Evolutionary conservation across 2,113 vertebrate genomes (phyloP).

Genomic region (Daphoenositta chrysoptera): DNA sequence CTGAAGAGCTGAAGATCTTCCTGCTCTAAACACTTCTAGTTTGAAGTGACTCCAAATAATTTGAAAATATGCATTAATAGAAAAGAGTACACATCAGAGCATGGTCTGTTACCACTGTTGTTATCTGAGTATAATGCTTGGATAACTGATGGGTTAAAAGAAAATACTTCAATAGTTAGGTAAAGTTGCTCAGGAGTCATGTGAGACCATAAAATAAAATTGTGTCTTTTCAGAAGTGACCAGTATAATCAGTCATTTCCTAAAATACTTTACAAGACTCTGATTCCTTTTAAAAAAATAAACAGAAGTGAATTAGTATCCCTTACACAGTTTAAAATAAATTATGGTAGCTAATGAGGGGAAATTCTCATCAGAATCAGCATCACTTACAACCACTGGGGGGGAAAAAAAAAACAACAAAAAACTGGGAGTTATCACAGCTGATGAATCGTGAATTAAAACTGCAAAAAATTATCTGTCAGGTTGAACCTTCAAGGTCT

Average conservation of each 20-base stretch:
- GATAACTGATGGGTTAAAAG: background rate
- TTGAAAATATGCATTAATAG: background rate
- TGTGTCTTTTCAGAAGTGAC: background rate
- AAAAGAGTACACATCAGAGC: accelerated
- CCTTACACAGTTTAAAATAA: background rate
- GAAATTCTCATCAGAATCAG: background rate
- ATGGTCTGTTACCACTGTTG: background rate
- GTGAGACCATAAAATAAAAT: background rate
- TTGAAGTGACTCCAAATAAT: background rate
- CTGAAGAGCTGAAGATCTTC: background rate
- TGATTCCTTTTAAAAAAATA: background rate
- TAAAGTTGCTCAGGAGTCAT: background rate
- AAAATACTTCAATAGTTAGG: background rate
- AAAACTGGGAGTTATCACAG: accelerated
- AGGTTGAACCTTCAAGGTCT: background rate
- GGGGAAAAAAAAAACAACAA: accelerated
- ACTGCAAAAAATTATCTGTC: background rate
- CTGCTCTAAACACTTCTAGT: background rate
- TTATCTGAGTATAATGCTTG: background rate
- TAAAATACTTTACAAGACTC: background rate
- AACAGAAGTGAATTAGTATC: background rate
- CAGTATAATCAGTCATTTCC: background rate
- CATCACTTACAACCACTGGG: background rate
- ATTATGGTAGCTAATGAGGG: background rate
- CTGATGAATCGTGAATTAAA: background rate